Base-by-base conservation (phyloP, 2,888 invertebrate genomes). In the Eupithecia vulgata region DNA sequence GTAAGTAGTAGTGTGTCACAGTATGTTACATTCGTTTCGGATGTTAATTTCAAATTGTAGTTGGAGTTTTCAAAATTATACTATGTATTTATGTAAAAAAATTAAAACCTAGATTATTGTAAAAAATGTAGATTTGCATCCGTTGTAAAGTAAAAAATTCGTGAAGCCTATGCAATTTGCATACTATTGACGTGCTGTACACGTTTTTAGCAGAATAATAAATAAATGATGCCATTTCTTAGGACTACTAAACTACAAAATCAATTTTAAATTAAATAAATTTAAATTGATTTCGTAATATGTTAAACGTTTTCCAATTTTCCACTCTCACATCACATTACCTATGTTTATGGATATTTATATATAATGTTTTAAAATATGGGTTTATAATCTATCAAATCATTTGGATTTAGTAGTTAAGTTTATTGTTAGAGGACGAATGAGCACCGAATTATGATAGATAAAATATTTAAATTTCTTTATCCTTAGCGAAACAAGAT, bases 371-470 rank as follows among this genome's bases (percentile, higher is more conserved):
- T 12, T 21, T 4, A 52, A 52, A 21, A 52, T 10, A 52, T 21
- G n/a, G 5, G 0, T 25, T 57, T 21, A 40, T 65, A 12, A 25
- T 35, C 40, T 70, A 25, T 64, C 59, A 69, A 10, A 57, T 13
- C 1, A 57, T 57, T 57, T 21, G 57, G 57, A 57, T 12, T 57
- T 65, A 61, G 30, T 72, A 72, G 78, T 72, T 77, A 81, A 77
- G 81, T 78, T 80, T 77, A 72, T 81, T 84, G 57, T 68, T 85
- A 86, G 71, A 68, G 91, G 92, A 92, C 92, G 92, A 92, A 87
- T 83, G 88, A 89, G 91, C 92, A 92, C 92, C 92, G 92, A 91
- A 84, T 83, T 74, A 80, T 81, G 79, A 77, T 72, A 57, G 48
- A 35, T 68, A 48, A 48, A 69, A 81, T 79, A 73, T 69, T 79